Evolutionary conservation across 2,797 vertebrate genomes (phyloP).

Genomic region (Galagoides demidoff): DNA sequence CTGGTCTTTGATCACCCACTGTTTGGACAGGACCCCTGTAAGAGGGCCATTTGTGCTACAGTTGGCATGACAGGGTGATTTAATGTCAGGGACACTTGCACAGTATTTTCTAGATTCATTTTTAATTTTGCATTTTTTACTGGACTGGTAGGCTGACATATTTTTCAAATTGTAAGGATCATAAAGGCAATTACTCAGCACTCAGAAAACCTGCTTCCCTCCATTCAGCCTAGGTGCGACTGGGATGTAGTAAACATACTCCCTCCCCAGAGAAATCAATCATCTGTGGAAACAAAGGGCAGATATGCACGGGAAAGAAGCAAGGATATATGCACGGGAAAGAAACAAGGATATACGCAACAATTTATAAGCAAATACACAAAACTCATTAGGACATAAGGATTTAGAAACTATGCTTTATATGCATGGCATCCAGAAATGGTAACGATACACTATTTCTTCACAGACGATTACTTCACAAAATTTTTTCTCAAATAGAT

Average conservation of each 20-base stretch:
- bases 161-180: constrained; percentile 53
- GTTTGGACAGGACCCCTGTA: constrained; percentile 46
- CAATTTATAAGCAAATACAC: not conserved
- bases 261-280: constrained; percentile 58
- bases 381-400: constrained; percentile 13
- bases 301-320: not conserved
- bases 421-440: not conserved
- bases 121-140: constrained; percentile 72
- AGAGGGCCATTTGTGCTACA: constrained; percentile 70
- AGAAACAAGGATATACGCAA: not conserved
- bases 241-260: not conserved
- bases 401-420: not conserved
- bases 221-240: not conserved
- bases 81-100: constrained; percentile 51
- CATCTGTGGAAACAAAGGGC: constrained; percentile 30
- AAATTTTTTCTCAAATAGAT: constrained; percentile 33
- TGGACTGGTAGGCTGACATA: constrained; percentile 52
- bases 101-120: constrained; percentile 54
- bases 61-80: constrained; percentile 58
- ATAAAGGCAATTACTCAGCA: constrained; percentile 61
- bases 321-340: constrained; percentile 11
- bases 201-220: constrained; percentile 53
- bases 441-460: not conserved
- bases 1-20: constrained; percentile 74
- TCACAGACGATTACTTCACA: not conserved